Base-by-base conservation (phyloP, 2,113 vertebrate species). In the Saimiri boliviensis region DNA sequence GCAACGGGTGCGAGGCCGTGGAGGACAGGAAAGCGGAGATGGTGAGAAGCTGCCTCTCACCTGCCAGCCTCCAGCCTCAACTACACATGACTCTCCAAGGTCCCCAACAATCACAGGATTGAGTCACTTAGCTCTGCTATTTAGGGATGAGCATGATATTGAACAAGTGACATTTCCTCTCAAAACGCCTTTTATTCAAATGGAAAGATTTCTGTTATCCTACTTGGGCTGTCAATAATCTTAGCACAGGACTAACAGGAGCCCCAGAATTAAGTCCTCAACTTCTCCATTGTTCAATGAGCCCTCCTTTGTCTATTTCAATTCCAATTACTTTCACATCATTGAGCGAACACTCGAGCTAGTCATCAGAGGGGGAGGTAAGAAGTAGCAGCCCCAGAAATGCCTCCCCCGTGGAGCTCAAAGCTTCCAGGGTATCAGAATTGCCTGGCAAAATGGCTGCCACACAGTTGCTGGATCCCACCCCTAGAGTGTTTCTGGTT, bases 81-180 rank as follows among this genome's bases (percentile, higher is more conserved):
- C 60, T 37, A 47, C 91, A 3, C 0, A 1, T 1, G 4, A 14
- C 32, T 58, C 45, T n/a, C 63, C 0, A 14, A 71, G 2, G 37
- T 52, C 68, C 86, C 77, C 16, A 30, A 0, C 5, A 8, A 35
- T 32, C 73, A 27, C 13, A 42, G 25, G 25, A n/a, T 45, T 5
- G 1, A 42, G 6, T 37, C 45, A 14, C 40, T 32, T 21, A 76
- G 49, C 87, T 58, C 42, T 58, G 71, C 66, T 83, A 0, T 40
- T 30, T 5, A 60, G 71, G 40, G 40, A 40, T 40, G 30, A 85
- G 56, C 0, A 1, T 6, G 32, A 56, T 3, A 16, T 10, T 35
- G 89, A 35, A 40, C 19, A 54, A 95, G 66, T n/a, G 94, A 49
- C 54, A 58, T 56, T 79, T 90, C 81, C 88, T 93, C 60, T 74